Conservation (phyloP, 2,113 vertebrate species). For the Lophotis ruficrista region DNA sequence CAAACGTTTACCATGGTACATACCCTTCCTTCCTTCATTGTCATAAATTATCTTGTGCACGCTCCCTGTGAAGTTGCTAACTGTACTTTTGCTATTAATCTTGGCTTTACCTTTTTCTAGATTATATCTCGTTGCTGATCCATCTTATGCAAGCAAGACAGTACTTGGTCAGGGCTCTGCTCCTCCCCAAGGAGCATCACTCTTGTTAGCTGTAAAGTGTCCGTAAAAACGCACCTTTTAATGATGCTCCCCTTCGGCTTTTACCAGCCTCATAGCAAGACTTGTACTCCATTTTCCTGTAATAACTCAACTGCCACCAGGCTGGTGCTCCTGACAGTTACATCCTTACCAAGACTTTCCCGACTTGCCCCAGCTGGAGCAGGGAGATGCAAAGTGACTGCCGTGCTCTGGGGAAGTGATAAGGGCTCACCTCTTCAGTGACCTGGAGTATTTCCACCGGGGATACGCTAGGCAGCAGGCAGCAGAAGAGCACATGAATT, state of each 20-base stretch:
- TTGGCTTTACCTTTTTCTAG: neutral
- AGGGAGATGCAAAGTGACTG: constrained; percentile 37
- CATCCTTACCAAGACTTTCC: constrained; percentile 25
- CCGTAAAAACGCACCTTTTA: constrained; percentile 12
- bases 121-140: neutral
- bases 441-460: constrained; percentile 25
- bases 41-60: neutral
- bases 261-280: neutral
- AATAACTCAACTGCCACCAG: constrained; percentile 50
- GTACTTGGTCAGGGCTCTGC: neutral
- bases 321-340: constrained; percentile 38
- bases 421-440: constrained; percentile 42
- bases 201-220: neutral
- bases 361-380: constrained; percentile 40
- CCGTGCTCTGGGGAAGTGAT: neutral
- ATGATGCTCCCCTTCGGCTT: constrained; percentile 27
- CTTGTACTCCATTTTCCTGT: constrained; percentile 44
- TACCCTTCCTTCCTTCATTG: neutral
- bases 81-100: constrained; percentile 2
- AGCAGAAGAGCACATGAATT: constrained; percentile 24
- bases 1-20: neutral
- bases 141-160: neutral
- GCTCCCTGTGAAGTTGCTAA: neutral
- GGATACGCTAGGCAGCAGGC: neutral
- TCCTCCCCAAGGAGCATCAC: neutral